Percentiles rank a stretch among this genome's conserved stretches.
These are phyloP conservation scores for Theropithecus gelada DNA, from an alignment of 2,113 vertebrate species.

Conservation along the genomic window DNA sequence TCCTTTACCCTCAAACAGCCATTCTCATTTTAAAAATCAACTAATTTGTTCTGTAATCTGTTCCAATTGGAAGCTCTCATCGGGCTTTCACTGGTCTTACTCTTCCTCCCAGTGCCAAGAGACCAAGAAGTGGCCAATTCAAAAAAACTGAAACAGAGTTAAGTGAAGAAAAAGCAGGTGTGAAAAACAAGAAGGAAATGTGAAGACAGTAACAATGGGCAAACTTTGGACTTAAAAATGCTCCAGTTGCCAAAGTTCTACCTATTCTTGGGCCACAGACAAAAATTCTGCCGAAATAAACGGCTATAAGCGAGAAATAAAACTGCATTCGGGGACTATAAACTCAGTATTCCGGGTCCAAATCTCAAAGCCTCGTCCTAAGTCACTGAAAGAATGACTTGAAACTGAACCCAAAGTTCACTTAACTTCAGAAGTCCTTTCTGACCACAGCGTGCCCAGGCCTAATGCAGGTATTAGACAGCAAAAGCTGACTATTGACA, in stretches of 20 bases:
- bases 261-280: not conserved
- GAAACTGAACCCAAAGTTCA: not conserved
- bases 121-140: not conserved
- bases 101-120: slow-evolving; percentile 4
- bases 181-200: not conserved
- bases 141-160: not conserved
- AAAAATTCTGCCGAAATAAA: slow-evolving; percentile 27
- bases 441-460: not conserved
- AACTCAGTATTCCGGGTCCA: not conserved
- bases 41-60: slow-evolving; percentile 43
- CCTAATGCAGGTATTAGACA: not conserved
- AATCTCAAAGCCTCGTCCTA: not conserved
- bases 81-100: not conserved
- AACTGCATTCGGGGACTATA: not conserved
- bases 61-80: not conserved
- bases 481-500: not conserved
- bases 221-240: not conserved
- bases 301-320: not conserved
- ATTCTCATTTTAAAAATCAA: slow-evolving; percentile 65
- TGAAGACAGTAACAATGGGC: not conserved
- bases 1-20: slow-evolving; percentile 56
- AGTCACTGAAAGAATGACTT: not conserved
- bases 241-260: not conserved
- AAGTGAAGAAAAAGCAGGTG: not conserved
- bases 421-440: not conserved